Evolutionary conservation across 2,888 invertebrate genomes (phyloP).

Genomic region (Brachylomia viminalis): DNA sequence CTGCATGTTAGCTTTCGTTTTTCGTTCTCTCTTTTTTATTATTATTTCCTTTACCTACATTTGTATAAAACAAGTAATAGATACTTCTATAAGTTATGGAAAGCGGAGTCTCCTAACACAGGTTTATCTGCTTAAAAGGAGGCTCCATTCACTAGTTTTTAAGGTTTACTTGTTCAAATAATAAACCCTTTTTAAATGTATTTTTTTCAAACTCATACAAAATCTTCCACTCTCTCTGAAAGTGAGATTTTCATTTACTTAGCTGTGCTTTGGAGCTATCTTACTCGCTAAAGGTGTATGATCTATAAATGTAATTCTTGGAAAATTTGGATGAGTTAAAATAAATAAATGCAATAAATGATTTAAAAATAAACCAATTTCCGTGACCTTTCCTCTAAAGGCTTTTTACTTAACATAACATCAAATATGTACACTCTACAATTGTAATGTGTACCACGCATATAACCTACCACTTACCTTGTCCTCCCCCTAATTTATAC

Average conservation of each 20-base stretch:
- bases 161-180: background rate
- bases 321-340: background rate
- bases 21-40: too few relatives aligned
- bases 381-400: too few relatives aligned
- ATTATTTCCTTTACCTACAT: too few relatives aligned
- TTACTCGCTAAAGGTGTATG: background rate
- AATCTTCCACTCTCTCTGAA: background rate
- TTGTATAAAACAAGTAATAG: background rate
- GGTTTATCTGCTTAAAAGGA: background rate
- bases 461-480: background rate
- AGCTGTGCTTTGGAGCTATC: background rate
- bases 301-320: background rate
- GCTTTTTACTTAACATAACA: background rate
- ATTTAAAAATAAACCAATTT: background rate
- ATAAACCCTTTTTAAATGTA: background rate
- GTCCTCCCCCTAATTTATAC: slow-evolving; percentile 17
- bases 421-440: slow-evolving; percentile 2
- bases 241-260: background rate
- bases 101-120: background rate
- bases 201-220: background rate
- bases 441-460: background rate
- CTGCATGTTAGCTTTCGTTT: too few relatives aligned
- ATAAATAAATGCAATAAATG: background rate
- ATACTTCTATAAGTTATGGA: background rate
- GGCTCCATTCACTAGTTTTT: background rate